These are phyloP conservation scores for Cyphomyrus plagiostoma DNA, from an alignment of 2,113 vertebrate species.

Conservation along the genomic window DNA sequence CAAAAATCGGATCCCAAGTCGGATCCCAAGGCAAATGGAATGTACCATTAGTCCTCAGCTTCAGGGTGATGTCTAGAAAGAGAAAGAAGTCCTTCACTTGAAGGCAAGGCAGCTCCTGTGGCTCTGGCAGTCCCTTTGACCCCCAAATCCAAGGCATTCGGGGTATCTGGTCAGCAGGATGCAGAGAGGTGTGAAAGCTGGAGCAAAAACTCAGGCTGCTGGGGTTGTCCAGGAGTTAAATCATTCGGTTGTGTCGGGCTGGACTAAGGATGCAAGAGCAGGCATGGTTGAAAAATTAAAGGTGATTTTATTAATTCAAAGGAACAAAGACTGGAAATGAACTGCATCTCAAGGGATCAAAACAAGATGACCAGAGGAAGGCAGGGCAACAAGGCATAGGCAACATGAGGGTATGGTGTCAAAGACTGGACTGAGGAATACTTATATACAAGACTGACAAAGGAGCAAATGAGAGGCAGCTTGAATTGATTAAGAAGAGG, in stretches of 20 bases:
- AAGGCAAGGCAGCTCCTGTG: background rate
- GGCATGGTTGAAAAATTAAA: background rate
- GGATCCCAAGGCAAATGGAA: too few relatives aligned
- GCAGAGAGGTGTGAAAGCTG: background rate
- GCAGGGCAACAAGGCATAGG: background rate
- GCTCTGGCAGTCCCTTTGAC: background rate
- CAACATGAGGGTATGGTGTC: background rate
- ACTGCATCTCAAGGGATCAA: background rate
- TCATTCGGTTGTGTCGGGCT: background rate
- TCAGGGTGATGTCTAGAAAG: background rate
- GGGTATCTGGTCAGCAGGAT: background rate
- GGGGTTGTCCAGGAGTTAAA: background rate
- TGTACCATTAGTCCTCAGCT: background rate
- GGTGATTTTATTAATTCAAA: background rate
- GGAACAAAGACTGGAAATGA: background rate
- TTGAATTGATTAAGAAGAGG: background rate
- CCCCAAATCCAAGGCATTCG: background rate
- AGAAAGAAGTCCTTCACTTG: background rate
- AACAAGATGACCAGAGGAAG: background rate
- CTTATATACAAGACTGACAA: background rate
- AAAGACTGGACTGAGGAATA: background rate
- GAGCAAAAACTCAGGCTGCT: background rate
- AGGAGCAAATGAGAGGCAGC: background rate
- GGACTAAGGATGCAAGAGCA: background rate
- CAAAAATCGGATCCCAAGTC: too few relatives aligned